Percentiles rank a stretch among this genome's conserved stretches.
phyloP scores from a whole-genome alignment of 2,888 invertebrate genomes.

The Sylvicola fuscatus region DNA sequence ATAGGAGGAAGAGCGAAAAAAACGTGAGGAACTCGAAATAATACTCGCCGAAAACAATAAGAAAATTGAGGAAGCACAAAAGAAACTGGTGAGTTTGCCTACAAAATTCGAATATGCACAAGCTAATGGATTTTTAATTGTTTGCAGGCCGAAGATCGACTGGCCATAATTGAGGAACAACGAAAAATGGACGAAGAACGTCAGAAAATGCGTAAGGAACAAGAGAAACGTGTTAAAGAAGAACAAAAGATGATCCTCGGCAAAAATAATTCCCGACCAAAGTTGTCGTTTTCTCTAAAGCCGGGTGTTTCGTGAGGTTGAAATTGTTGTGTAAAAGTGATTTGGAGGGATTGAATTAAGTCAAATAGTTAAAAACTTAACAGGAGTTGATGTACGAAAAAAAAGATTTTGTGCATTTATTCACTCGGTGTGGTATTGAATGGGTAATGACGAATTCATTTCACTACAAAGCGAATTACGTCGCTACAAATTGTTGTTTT shows the following conservation, averaged over 20 bases:
- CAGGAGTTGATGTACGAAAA: no score
- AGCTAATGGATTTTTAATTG: no score
- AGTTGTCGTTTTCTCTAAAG: slow-evolving; percentile 78
- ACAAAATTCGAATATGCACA: no score
- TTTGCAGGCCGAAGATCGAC: slow-evolving; percentile 79
- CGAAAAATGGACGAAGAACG: slow-evolving; percentile 89
- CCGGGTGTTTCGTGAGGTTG: slow-evolving; percentile 38
- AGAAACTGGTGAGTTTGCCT: slow-evolving; percentile 60
- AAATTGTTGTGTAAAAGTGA: slow-evolving; percentile 12
- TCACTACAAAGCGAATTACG: no score
- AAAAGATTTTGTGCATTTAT: no score
- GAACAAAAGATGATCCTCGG: slow-evolving; percentile 95
- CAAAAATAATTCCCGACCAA: slow-evolving; percentile 91
- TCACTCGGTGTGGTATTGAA: no score
- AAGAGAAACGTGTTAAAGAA: slow-evolving; percentile 77
- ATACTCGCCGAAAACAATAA: slow-evolving; percentile 96
- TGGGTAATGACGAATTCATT: no score
- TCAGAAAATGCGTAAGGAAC: slow-evolving; percentile 80
- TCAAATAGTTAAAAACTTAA: no score
- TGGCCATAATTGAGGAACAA: slow-evolving; percentile 93
- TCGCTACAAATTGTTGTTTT: no score
- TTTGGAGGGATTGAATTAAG: neutral
- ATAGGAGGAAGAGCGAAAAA: slow-evolving; percentile 95
- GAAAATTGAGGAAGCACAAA: slow-evolving; percentile 93
- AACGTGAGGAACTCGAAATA: slow-evolving; percentile 85